Percentiles rank a stretch among this genome's conserved stretches.
Evolutionary conservation across 2,888 invertebrate genomes (phyloP).

Genomic region (Ernsta delagoae): DNA sequence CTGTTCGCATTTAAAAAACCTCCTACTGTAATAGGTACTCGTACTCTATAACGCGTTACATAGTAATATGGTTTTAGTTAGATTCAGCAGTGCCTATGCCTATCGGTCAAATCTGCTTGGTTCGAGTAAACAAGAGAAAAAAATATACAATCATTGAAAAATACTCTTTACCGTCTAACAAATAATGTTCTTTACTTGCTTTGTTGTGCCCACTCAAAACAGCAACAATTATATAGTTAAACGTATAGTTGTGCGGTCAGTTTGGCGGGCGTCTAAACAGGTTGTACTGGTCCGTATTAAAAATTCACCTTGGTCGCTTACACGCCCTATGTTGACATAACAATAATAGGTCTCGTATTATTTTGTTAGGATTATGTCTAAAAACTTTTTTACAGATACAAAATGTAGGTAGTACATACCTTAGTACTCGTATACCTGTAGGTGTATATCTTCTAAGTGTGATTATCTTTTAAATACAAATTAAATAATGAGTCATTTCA

Average conservation of each 20-base stretch:
- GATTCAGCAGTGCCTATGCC: background rate
- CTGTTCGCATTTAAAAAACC: background rate
- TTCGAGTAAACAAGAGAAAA: conserved; percentile 1
- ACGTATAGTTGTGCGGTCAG: conserved; percentile 19
- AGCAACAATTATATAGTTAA: conserved; percentile 6
- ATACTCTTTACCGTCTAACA: background rate
- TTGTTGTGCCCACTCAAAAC: conserved; percentile 2
- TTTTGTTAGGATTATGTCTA: background rate
- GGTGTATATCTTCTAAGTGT: no score
- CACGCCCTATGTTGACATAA: conserved; percentile 39
- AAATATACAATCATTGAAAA: background rate
- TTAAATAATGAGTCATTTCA: no score
- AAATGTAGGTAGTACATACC: background rate
- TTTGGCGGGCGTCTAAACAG: conserved; percentile 49
- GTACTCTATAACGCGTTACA: background rate
- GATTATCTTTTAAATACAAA: no score
- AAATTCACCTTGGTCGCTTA: conserved; percentile 38
- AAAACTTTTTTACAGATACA: background rate
- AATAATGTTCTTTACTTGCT: background rate
- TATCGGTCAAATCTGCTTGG: background rate
- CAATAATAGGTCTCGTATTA: conserved; percentile 6
- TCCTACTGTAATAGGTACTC: background rate
- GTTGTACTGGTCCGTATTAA: conserved; percentile 47
- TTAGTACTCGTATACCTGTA: background rate
- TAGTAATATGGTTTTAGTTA: background rate